A percentile compares a stretch with the other conserved stretches of the same genome.
These are phyloP conservation scores for Mamestra configurata DNA, from an alignment of 1,140 invertebrate genomes.

Conservation along the genomic window DNA sequence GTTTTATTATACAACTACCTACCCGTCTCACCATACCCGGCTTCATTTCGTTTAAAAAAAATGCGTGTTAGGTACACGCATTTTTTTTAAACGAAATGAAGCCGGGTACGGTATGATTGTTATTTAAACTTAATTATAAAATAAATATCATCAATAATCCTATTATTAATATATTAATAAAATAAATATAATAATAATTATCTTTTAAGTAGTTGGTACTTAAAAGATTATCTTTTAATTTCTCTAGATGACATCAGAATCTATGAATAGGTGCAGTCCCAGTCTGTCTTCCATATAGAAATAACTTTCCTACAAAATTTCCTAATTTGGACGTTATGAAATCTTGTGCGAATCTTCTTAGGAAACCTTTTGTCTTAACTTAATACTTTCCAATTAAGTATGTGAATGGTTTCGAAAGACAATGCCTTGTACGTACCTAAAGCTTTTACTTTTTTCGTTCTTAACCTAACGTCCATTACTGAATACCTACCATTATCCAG, in stretches of 20 bases:
- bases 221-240: slow-evolving; percentile 8
- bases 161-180: too few relatives aligned
- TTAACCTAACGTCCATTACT: too few relatives aligned
- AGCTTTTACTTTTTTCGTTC: background rate
- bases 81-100: too few relatives aligned
- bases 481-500: too few relatives aligned
- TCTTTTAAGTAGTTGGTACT: too few relatives aligned
- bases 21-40: too few relatives aligned
- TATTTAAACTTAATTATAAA: too few relatives aligned
- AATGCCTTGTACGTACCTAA: background rate
- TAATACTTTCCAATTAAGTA: background rate
- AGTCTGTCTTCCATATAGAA: background rate
- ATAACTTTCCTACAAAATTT: background rate
- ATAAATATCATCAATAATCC: too few relatives aligned
- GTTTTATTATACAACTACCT: slow-evolving; percentile 38
- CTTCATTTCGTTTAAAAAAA: too few relatives aligned
- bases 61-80: too few relatives aligned
- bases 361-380: slow-evolving; percentile 9
- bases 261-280: background rate
- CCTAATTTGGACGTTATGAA: background rate
- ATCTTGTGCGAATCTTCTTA: background rate
- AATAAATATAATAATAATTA: too few relatives aligned
- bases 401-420: background rate
- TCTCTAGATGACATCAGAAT: slow-evolving; percentile 11
- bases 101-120: too few relatives aligned